Conservation (phyloP, 2,797 vertebrate species). For the Dipus sagitta region DNA sequence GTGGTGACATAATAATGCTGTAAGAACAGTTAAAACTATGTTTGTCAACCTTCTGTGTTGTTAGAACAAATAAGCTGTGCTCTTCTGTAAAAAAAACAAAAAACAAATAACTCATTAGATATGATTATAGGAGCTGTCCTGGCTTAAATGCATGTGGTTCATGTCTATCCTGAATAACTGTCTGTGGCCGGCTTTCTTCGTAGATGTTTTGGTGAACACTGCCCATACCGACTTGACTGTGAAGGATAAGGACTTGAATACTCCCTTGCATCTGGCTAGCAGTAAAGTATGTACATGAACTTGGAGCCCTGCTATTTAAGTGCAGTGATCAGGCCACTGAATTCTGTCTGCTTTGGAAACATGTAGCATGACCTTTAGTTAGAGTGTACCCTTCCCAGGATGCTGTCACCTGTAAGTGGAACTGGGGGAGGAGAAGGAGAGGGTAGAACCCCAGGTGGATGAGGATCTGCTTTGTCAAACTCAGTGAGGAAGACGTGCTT, state of each 20-base stretch:
- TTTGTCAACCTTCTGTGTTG: not conserved
- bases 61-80: not conserved
- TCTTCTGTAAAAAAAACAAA: conserved; percentile 29
- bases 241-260: conserved; percentile 94
- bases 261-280: conserved; percentile 95
- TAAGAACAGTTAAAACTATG: not conserved
- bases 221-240: conserved; percentile 90
- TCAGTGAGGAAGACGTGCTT: too few species aligned
- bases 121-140: not conserved
- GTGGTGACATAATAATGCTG: not conserved
- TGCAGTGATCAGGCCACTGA: not conserved
- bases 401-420: not conserved
- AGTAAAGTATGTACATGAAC: conserved; percentile 91
- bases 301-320: not conserved
- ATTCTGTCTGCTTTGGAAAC: not conserved
- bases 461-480: not conserved
- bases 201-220: conserved; percentile 94
- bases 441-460: not conserved
- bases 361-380: not conserved
- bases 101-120: not conserved
- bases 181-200: conserved; percentile 58
- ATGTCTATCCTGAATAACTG: not conserved
- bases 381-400: not conserved
- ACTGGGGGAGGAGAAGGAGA: not conserved
- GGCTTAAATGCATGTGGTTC: not conserved